Percentiles rank a stretch among this genome's conserved stretches.
Evolutionary conservation across 2,888 invertebrate genomes (phyloP).

Genomic region (Onthophagus sagittarius): DNA sequence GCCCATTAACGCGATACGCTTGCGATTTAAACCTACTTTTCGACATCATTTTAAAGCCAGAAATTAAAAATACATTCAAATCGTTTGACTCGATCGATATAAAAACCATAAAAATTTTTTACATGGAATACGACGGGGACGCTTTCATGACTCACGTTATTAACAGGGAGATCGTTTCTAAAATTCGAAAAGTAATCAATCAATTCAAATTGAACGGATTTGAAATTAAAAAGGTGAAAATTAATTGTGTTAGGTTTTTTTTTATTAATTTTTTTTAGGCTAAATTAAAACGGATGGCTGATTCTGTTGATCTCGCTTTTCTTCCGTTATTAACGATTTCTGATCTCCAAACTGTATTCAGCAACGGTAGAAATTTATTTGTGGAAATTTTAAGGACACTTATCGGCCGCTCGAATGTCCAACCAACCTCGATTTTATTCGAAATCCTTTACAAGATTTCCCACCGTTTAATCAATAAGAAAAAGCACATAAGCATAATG

Average conservation of each 20-base stretch:
- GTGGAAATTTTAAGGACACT: conserved; percentile 42
- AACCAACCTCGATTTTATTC: conserved; percentile 11
- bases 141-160: conserved; percentile 61
- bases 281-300: conserved; percentile 6
- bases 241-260: conserved; percentile 8
- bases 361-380: neutral
- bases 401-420: neutral
- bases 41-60: conserved; percentile 61
- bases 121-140: conserved; percentile 73
- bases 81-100: conserved; percentile 52
- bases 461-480: conserved; percentile 36
- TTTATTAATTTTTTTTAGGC: neutral
- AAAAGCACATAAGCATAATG: neutral
- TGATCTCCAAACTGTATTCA: conserved; percentile 3
- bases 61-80: conserved; percentile 44
- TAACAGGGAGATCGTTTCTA: conserved; percentile 56
- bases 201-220: conserved; percentile 56
- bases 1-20: conserved; percentile 84
- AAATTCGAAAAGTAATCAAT: conserved; percentile 54
- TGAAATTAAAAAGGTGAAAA: conserved; percentile 55
- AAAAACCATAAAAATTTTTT: conserved; percentile 68
- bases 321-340: conserved; percentile 6
- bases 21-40: conserved; percentile 74
- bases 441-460: conserved; percentile 44
- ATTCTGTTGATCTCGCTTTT: conserved; percentile 11